Percentiles rank a stretch among this genome's conserved stretches.
Conservation (phyloP, 2,797 vertebrate genomes). For the Sphenopsis melanotis region DNA sequence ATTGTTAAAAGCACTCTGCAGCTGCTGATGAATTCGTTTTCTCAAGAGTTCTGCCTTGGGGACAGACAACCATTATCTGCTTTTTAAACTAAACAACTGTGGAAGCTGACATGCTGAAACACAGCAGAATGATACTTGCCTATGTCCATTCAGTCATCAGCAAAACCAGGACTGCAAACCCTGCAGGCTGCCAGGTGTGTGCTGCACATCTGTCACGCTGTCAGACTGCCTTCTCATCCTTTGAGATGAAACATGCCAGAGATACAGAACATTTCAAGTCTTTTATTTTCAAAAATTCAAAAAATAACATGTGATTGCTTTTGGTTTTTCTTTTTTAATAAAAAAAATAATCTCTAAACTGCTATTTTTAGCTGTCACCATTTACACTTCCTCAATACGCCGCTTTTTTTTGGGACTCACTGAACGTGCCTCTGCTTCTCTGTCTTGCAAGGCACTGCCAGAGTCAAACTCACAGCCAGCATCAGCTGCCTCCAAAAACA, state of each 20-base stretch:
- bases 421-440: neutral
- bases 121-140: neutral
- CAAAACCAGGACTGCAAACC: neutral
- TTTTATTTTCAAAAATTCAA: conserved; percentile 51
- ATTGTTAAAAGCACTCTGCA: neutral
- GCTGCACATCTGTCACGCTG: neutral
- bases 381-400: conserved; percentile 67
- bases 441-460: conserved; percentile 1
- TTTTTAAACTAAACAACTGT: neutral
- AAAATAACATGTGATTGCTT: neutral
- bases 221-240: neutral
- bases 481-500: conserved; percentile 78
- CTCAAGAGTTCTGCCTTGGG: neutral
- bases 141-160: neutral
- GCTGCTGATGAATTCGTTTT: neutral
- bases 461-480: conserved; percentile 75
- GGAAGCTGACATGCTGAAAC: neutral
- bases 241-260: neutral
- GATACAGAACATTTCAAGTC: neutral
- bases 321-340: neutral
- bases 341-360: neutral
- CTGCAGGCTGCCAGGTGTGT: neutral
- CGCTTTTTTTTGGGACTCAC: conserved; percentile 72
- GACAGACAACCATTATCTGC: neutral
- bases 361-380: conserved; percentile 1